A percentile compares a stretch with the other conserved stretches of the same genome.
phyloP scores from a whole-genome alignment of 2,888 invertebrate species.

The Cheilosia impressa region DNA sequence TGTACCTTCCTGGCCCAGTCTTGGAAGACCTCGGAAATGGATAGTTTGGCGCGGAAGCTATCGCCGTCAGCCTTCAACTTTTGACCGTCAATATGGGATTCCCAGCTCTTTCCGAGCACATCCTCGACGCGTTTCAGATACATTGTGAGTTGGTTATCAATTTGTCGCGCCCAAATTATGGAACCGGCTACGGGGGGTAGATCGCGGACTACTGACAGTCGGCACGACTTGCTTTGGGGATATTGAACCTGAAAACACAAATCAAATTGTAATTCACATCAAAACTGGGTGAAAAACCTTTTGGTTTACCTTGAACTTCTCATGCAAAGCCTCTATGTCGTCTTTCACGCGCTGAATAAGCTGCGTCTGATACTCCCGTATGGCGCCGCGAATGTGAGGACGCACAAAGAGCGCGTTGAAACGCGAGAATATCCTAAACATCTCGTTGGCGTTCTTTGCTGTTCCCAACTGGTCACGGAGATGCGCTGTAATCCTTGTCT shows the following conservation, averaged over 20 bases:
- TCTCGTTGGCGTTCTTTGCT: slow-evolving; percentile 99
- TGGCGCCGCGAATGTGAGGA: slow-evolving; percentile 99
- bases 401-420: slow-evolving; percentile 99
- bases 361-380: slow-evolving; percentile 99
- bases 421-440: slow-evolving; percentile 99
- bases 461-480: slow-evolving; percentile 98
- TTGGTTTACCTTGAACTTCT: slow-evolving; percentile 96
- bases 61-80: slow-evolving; percentile 98
- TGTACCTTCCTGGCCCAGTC: slow-evolving; percentile 98
- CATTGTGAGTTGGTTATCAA: slow-evolving; percentile 97
- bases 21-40: slow-evolving; percentile 98
- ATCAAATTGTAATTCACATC: neutral
- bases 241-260: slow-evolving; percentile 90
- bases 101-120: slow-evolving; percentile 99
- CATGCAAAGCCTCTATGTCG: slow-evolving; percentile 98
- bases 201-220: slow-evolving; percentile 95
- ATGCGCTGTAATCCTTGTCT: slow-evolving; percentile 98
- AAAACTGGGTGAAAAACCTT: neutral
- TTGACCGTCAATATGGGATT: slow-evolving; percentile 99
- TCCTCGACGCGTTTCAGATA: slow-evolving; percentile 99
- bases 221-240: slow-evolving; percentile 96
- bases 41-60: slow-evolving; percentile 97
- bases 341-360: slow-evolving; percentile 99
- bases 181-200: slow-evolving; percentile 98
- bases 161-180: slow-evolving; percentile 99